Evolutionary conservation across 2,113 vertebrate species (phyloP), one percentile per base, ranked within the genome.

Genomic region (Nyctibius bracteatus): DNA sequence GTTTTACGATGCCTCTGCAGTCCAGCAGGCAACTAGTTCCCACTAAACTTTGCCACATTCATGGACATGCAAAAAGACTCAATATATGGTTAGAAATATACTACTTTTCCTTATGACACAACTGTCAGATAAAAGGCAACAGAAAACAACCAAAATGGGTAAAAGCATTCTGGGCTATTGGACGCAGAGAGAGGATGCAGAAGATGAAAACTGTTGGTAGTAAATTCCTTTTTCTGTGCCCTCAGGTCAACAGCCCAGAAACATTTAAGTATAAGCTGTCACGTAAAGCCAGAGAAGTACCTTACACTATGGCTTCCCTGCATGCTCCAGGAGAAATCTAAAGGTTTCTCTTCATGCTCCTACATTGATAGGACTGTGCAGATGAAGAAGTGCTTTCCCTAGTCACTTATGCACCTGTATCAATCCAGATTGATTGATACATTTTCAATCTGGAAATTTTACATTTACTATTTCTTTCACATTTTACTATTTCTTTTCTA

Each of bases 51-150:
- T 96, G 91, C 81, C 93, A 97, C 79, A 93, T 79, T 95, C 88
- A 77, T 39, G 97, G 95, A 96, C 98, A 97, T 98, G 98, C 94
- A 98, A 97, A 98, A 97, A 97, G 98, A 98, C 98, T 97, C 97
- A 96, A 97, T 96, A 97, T 97, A 96, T 97, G 77, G 88, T 96
- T 97, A 96, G 94, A 52, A 93, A 95, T 82, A 66, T 52, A 88
- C 94, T 93, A 46, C 57, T 92, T 92, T 87, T 94, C 83, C 90
- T 95, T 43, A 6, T 11, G 92, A 70, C 58, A 81, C 10, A 66
- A 73, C 79, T 61, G 31, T 74, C 74, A 83, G 62, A 44, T 37
- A 77, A 94, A 95, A 95, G 47, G 82, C 70, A 90, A 86, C 78
- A 75, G 18, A 63, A 74, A 92, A 37, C 59, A 85, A 78, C 93